These are phyloP conservation scores for Charina bottae DNA, from an alignment of 2,113 vertebrate species.

Conservation along the genomic window DNA sequence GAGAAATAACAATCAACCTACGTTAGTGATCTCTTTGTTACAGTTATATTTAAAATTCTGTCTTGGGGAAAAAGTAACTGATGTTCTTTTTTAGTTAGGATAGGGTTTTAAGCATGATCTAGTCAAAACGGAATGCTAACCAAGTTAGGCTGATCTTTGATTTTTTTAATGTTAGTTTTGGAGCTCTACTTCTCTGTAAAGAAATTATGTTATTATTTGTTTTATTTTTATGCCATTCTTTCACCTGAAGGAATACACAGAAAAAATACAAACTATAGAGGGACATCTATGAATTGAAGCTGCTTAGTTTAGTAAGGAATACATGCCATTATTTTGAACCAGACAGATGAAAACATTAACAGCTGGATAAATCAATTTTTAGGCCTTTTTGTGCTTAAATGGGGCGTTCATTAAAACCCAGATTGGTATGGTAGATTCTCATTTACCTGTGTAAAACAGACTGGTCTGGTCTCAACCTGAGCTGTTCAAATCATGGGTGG, in stretches of 20 bases:
- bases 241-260: not conserved
- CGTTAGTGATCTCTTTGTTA: not conserved
- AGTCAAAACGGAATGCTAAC: not conserved
- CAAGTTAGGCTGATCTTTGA: not conserved
- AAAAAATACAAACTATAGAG: not conserved
- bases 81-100: not conserved
- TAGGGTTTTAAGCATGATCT: not conserved
- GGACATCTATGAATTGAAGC: not conserved
- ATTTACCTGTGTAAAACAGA: not conserved
- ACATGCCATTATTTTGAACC: not conserved
- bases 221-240: not conserved
- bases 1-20: constrained; percentile 3
- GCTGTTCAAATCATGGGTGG: not conserved
- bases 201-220: not conserved
- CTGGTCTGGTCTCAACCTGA: not conserved
- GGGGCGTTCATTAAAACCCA: not conserved
- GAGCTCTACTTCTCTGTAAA: not conserved
- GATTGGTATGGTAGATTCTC: not conserved
- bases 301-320: not conserved
- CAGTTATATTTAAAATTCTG: not conserved
- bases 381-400: not conserved
- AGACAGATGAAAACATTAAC: not conserved
- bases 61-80: not conserved
- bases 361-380: not conserved
- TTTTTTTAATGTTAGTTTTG: not conserved